Base-by-base conservation (phyloP, 2,113 vertebrate species). In the Eupsittula cactorum region DNA sequence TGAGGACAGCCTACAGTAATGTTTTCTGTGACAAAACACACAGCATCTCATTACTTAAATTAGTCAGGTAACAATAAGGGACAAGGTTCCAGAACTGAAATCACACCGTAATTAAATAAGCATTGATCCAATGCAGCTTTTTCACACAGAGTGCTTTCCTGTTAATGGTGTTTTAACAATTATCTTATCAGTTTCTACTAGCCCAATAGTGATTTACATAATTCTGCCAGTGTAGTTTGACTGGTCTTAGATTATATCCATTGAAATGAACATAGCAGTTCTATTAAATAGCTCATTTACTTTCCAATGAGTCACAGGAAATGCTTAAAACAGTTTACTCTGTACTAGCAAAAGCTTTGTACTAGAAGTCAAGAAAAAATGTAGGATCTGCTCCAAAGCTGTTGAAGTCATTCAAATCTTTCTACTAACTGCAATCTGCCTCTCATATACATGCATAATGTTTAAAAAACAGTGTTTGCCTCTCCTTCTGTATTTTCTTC, bases 241-340 rank as follows among this genome's bases (percentile, higher is more conserved):
- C 85, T 63, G 52, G 17, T 76, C 28, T 79, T 89, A 87, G 83
- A 92, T 92, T 93, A 83, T 84, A 62, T 20, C 62, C 65, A 19
- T 53, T 92, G 86, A 93, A 91, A 93, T n/a, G 39, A 94, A 82
- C 28, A 4, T 8, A 59, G 55, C 29, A 76, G 41, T 80, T 91
- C 35, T 73, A 73, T 82, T 87, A 92, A 92, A 82, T 60, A 86
- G 35, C 41, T 86, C 81, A 64, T 97, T 96, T 97, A 82, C 86
- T 92, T 96, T 94, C 78, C 86, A 88, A 0, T 94, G 95, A 96
- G 57, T 97, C 96, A 97, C 81, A 89, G 91, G 88, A 96, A 95
- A 89, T 84, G 92, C 76, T 93, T 87, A 41, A 86, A 76, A 25
- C 59, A 41, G 25, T 89, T 96, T 92, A 64, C 86, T 85, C 82